Base-by-base conservation (phyloP, 2,888 invertebrate genomes). In the Apamea sordens region DNA sequence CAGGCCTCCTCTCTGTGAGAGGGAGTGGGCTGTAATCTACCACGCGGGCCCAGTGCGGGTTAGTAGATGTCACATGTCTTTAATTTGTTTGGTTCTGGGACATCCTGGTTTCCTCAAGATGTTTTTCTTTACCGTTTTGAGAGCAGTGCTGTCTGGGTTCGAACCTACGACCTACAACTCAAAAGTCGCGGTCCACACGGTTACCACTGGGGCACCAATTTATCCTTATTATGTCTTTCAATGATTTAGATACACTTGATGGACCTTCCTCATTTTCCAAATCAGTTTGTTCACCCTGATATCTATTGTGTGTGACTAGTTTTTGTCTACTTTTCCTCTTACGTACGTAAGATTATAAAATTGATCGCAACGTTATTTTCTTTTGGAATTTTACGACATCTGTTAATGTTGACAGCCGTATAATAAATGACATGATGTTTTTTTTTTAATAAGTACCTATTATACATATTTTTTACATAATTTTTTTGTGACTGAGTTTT, bases 251-350 rank as follows among this genome's bases (percentile, higher is more conserved):
- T 41, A 59, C 28, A 24, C 18, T 41, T 47, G 64, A 15, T 32
- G 18, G 32, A 44, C 59, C 74, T 73, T 74, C 67, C 79, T 61
- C 56, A 63, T 41, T n/a, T 44, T 36, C 47, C 15, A 68, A 79
- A 84, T 61, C 21, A 24, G 65, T 65, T 71, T n/a, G 44, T 65
- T 68, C 61, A 72, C 77, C 61, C 67, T 71, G 61, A 72, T 36
- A 67, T 4, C 13, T 44, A 24, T 5, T 28, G 6, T 2, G 21
- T 68, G 75, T 65, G 47, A 56, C 53, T 67, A 32, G 61, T 63
- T 81, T 74, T 73, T 41, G 18, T 73, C 21, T 36, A 24, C 5
- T 56, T 75, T 75, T 68, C 68, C 76, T 75, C 18, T 18, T 63
- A 44, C 7, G n/a, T 63, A 44, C 7, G n/a, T 10, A 53, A 67